Base-by-base conservation (phyloP, 1,140 invertebrate species). In the Pararge aegeria region DNA sequence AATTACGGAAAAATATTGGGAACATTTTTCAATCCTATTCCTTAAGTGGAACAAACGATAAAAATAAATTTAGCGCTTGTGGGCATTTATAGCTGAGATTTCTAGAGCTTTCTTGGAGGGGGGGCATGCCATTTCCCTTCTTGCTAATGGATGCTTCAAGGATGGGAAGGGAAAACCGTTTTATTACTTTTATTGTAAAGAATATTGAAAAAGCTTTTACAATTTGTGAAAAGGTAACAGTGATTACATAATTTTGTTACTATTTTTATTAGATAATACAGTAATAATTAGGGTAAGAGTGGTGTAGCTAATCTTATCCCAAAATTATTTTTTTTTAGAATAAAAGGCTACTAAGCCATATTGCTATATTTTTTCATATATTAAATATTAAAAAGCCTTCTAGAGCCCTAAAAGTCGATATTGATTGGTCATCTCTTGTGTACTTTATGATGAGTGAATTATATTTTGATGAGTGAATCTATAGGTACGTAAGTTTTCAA, bases 1-100 rank as follows among this genome's bases (percentile, higher is more conserved):
- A 85, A 86, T 85, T 86, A 84, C 79, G 73, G 72, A 62, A 73
- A 80, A 89, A 86, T 84, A 84, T 87, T 75, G 77, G 75, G 75
- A 80, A 74, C 71, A 79, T 77, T 86, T 61, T 88, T 82, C 80
- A 87, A 84, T 86, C 83, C 80, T 85, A 89, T 88, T 87, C 75
- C 82, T 86, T 89, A 87, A 88, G 87, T 89, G 87, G 81, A 80
- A 79, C 79, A 84, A 80, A 83, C 85, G 76, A 89, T 89, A 86
- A 89, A 85, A 84, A 87, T 85, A 88, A 87, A 87, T 87, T 86
- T 74, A 76, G 80, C 80, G 67, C 75, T 84, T 84, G 78, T 77
- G 79, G 80, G 80, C 74, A 81, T 88, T 86, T 88, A 89, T 87
- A 77, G 77, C 87, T 72, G 82, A 87, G 83, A 89, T 89, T 87